phyloP scores from a whole-genome alignment of 1,140 invertebrate genomes.

The Drosophila lini region DNA sequence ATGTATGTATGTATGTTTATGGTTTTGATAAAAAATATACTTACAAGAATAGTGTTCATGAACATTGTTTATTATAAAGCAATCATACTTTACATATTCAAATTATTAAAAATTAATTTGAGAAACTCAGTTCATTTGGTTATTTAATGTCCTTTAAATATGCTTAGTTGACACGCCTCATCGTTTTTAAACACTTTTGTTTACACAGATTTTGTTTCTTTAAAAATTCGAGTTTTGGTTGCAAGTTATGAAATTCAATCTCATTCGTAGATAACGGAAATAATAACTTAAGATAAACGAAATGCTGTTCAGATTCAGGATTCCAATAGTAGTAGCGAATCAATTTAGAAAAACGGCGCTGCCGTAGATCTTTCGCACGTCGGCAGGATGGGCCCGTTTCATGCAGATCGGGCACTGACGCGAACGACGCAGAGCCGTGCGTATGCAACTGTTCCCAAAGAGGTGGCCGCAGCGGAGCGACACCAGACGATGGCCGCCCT shows the following conservation, averaged over 20 bases:
- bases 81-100: not conserved
- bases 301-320: not conserved
- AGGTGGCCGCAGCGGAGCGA: constrained; percentile 22
- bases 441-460: constrained; percentile 11
- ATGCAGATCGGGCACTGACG: constrained; percentile 11
- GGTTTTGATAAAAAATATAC: not conserved
- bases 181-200: not conserved
- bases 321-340: not conserved
- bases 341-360: not conserved
- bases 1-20: no score
- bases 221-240: not conserved
- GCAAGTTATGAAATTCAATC: not conserved
- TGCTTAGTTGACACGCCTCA: not conserved
- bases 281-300: not conserved
- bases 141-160: not conserved
- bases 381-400: constrained; percentile 11
- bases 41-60: not conserved
- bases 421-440: not conserved
- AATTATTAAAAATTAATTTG: not conserved
- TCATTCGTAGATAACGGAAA: not conserved
- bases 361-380: constrained; percentile 19
- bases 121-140: not conserved
- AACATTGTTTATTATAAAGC: not conserved
- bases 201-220: not conserved
- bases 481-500: constrained; percentile 10